These are phyloP conservation scores for Erythrocercus mccallii DNA, from an alignment of 2,113 vertebrate species.

Conservation along the genomic window DNA sequence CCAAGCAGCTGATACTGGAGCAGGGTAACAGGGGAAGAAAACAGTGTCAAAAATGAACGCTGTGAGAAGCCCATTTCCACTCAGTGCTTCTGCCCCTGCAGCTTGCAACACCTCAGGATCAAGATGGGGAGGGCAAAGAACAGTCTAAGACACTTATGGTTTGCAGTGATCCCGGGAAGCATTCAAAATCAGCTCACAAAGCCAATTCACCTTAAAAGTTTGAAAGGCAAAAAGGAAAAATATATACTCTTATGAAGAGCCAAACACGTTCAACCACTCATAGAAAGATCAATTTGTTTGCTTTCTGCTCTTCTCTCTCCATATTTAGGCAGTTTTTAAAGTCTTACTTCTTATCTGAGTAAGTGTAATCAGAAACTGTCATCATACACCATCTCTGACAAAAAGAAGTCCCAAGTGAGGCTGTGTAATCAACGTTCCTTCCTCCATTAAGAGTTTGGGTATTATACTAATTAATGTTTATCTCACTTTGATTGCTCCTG, in stretches of 20 bases:
- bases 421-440: slow-evolving; percentile 54
- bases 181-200: background rate
- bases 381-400: slow-evolving; percentile 12
- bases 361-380: slow-evolving; percentile 58
- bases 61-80: background rate
- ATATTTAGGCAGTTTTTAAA: slow-evolving; percentile 19
- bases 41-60: background rate
- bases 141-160: background rate
- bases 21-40: background rate
- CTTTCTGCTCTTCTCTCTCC: slow-evolving; percentile 18
- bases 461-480: slow-evolving; percentile 70
- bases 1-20: background rate
- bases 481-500: slow-evolving; percentile 65
- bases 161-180: background rate
- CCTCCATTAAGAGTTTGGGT: slow-evolving; percentile 57
- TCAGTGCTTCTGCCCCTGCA: background rate
- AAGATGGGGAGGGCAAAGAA: background rate
- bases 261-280: background rate
- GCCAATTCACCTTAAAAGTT: background rate
- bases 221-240: slow-evolving; percentile 13
- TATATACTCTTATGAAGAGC: background rate
- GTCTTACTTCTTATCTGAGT: slow-evolving; percentile 48
- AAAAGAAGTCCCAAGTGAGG: slow-evolving; percentile 59
- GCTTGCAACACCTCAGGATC: background rate
- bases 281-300: slow-evolving; percentile 29